Evolutionary conservation across 1,140 invertebrate species (phyloP), one percentile per base, ranked within the genome.

Genomic region (Ceratitis capitata): DNA sequence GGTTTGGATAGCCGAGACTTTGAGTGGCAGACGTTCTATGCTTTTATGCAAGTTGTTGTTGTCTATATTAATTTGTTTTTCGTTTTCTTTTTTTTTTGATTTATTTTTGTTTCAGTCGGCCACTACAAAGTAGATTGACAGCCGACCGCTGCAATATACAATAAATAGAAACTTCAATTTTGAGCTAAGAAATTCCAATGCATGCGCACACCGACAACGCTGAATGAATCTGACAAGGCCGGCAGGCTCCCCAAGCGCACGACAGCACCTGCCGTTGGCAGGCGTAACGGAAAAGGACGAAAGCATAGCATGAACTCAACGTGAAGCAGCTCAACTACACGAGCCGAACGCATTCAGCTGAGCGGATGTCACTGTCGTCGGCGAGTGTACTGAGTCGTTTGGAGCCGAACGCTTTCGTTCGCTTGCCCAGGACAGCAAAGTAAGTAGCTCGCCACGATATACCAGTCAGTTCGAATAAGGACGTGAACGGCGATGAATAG

Each of bases 1-100:
- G 45, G 69, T 78, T 78, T 78, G 69, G 39, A 78, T 78, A 78
- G 69, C 69, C 69, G 69, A 78, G 69, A 78, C 69, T 78, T 78
- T 78, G 69, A 78, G 42, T 78, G 69, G 39, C 69, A 78, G 69
- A 78, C 69, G 19, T 39, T 35, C 61, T 69, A 32, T 35, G 2
- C n/a, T n/a, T n/a, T n/a, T n/a, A n/a, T n/a, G n/a, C n/a, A n/a
- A n/a, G n/a, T n/a, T n/a, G n/a, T n/a, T n/a, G n/a, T n/a, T n/a
- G n/a, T n/a, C n/a, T n/a, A n/a, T n/a, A n/a, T n/a, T n/a, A n/a
- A n/a, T n/a, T n/a, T n/a, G n/a, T n/a, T n/a, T n/a, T n/a, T n/a
- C n/a, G n/a, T n/a, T n/a, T n/a, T n/a, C n/a, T n/a, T n/a, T n/a
- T n/a, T n/a, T n/a, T n/a, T n/a, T n/a, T n/a, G n/a, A n/a, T n/a